Conservation (phyloP, 2,797 vertebrate species). For the Erethizon dorsatum region DNA sequence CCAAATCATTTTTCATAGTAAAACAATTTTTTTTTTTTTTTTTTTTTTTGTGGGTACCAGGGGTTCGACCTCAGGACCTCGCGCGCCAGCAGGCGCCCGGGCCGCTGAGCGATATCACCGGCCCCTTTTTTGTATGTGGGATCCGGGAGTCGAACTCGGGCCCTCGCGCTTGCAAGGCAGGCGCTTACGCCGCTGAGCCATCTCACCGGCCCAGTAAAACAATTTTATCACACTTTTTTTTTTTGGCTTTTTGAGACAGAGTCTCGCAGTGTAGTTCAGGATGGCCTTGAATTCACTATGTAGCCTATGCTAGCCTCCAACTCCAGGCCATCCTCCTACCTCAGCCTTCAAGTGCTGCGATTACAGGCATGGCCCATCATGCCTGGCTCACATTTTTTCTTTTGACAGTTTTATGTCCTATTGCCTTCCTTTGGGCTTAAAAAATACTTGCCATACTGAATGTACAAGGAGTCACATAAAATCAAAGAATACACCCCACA, state of each 20-base stretch:
- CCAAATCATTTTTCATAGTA: constrained; percentile 54
- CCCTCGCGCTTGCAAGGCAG: too few species aligned
- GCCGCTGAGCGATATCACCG: too few species aligned
- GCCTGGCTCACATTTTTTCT: background rate
- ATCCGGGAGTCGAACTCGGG: too few species aligned
- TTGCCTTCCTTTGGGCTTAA: constrained; percentile 58
- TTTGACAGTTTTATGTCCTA: constrained; percentile 59
- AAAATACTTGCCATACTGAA: constrained; percentile 5
- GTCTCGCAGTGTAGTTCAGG: background rate
- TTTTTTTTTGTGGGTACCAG: too few species aligned
- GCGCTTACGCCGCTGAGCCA: too few species aligned
- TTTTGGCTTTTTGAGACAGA: background rate
- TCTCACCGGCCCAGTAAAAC: too few species aligned
- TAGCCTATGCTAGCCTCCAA: background rate
- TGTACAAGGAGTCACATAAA: background rate
- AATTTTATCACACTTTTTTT: constrained; percentile 9
- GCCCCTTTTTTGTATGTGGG: too few species aligned
- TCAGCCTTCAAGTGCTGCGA: background rate
- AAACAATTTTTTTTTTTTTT: constrained; percentile 43
- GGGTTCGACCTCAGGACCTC: too few species aligned
- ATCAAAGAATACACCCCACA: constrained; percentile 51
- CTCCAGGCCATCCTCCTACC: background rate
- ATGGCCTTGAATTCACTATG: background rate
- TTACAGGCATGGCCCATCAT: background rate
- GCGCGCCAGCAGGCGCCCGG: too few species aligned